A percentile compares a stretch with the other conserved stretches of the same genome.
phyloP scores from a whole-genome alignment of 2,113 vertebrate species.

The Sorex fumeus region DNA sequence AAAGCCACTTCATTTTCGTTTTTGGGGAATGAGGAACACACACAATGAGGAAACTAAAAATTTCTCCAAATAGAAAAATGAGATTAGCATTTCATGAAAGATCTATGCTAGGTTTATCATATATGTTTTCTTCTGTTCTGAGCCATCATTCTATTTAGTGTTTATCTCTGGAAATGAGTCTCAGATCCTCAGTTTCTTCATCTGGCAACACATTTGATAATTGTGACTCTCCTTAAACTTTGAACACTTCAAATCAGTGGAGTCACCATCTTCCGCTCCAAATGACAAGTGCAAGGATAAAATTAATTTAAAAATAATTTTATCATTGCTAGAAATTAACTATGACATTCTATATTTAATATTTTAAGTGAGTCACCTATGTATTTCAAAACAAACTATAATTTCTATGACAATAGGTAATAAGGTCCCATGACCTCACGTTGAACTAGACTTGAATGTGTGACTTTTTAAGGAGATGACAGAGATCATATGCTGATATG shows the following conservation, averaged over 20 bases:
- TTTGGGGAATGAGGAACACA: not conserved
- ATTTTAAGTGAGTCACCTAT: not conserved
- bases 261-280: not conserved
- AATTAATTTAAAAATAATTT: not conserved
- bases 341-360: not conserved
- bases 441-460: slow-evolving; percentile 63
- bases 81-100: not conserved
- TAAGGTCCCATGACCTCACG: slow-evolving; percentile 45
- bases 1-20: not conserved
- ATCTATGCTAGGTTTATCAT: not conserved
- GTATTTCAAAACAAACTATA: not conserved
- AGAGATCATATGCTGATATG: not conserved
- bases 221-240: not conserved
- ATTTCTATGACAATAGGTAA: not conserved
- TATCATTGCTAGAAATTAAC: not conserved
- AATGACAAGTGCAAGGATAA: not conserved
- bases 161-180: not conserved
- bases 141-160: not conserved
- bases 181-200: not conserved
- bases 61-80: not conserved
- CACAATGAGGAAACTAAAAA: not conserved
- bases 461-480: slow-evolving; percentile 57
- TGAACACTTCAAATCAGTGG: not conserved
- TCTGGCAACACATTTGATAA: not conserved
- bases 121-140: not conserved